A percentile compares a stretch with the other conserved stretches of the same genome.
Conservation (phyloP, 1,140 invertebrate genomes). For the Anastrepha ludens region DNA sequence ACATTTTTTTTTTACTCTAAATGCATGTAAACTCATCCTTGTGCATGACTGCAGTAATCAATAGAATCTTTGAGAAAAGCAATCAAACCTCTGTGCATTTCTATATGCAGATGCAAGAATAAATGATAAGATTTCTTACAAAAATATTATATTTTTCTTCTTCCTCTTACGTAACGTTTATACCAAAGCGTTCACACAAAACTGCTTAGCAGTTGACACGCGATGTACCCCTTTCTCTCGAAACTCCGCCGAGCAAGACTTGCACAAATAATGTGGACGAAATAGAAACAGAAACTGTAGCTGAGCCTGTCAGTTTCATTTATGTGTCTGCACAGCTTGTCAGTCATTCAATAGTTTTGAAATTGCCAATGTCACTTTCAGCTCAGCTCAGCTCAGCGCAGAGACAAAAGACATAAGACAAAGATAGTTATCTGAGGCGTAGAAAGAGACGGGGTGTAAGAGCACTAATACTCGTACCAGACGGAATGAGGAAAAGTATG, state of each 20-base stretch:
- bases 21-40: too few relatives aligned
- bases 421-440: slow-evolving; percentile 24
- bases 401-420: slow-evolving; percentile 45
- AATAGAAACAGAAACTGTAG: slow-evolving; percentile 49
- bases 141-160: not conserved
- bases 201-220: slow-evolving; percentile 19
- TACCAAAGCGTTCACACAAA: not conserved
- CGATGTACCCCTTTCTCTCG: not conserved
- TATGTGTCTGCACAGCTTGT: slow-evolving; percentile 73
- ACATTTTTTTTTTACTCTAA: too few relatives aligned
- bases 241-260: not conserved
- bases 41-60: too few relatives aligned
- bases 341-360: slow-evolving; percentile 74
- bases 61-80: too few relatives aligned
- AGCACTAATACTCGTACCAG: not conserved
- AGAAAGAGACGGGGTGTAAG: not conserved
- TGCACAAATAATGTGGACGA: slow-evolving; percentile 49
- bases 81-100: too few relatives aligned
- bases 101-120: not conserved
- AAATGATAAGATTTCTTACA: slow-evolving; percentile 2
- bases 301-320: slow-evolving; percentile 71
- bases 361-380: slow-evolving; percentile 74
- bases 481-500: not conserved
- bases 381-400: slow-evolving; percentile 58
- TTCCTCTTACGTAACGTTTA: not conserved